Evolutionary conservation across 2,797 vertebrate genomes (phyloP), one percentile per base, ranked within the genome.

Genomic region (Varecia variegata): DNA sequence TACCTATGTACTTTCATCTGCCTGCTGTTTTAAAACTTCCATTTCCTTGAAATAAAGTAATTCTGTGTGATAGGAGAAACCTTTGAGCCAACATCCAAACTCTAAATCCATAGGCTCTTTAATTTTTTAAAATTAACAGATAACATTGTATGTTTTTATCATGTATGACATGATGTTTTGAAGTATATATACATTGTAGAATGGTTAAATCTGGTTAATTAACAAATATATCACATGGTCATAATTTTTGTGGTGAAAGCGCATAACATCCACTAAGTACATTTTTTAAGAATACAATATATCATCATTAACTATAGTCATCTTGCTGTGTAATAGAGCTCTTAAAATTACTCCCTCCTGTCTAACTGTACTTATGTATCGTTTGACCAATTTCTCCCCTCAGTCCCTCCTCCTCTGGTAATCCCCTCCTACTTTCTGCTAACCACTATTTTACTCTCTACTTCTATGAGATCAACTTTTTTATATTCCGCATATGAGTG

Each of bases 41-140:
- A 21, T 85, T 91, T 81, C 58, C 71, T 86, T 93, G 43, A 94
- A 94, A 95, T 89, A 95, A 95, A 91, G 60, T 32, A 74, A 89
- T 81, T 95, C 65, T 17, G 8, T 73, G 30, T 45, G 43, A 88
- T 68, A 92, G 67, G 45, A 94, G 88, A 91, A 95, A 91, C 1
- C 45, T 96, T 85, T 90, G 43, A 90, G 27, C n/a, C 80, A 79
- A 70, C 32, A 82, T 62, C 47, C 38, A 82, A 93, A 95, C 45
- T 82, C 47, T 43, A 80, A 92, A 95, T 56, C 47, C 65, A 68
- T 14, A 84, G 83, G 5, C 21, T 67, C 47, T 35, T 35, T 52
- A 77, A 47, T 73, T 62, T 62, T 76, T 77, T n/a, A 9, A 18
- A 54, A 77, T 54, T 54, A 50, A 54, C n/a, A 54, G n/a, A 54